Evolutionary conservation across 2,888 invertebrate genomes (phyloP).

Genomic region (Ctena decussata): DNA sequence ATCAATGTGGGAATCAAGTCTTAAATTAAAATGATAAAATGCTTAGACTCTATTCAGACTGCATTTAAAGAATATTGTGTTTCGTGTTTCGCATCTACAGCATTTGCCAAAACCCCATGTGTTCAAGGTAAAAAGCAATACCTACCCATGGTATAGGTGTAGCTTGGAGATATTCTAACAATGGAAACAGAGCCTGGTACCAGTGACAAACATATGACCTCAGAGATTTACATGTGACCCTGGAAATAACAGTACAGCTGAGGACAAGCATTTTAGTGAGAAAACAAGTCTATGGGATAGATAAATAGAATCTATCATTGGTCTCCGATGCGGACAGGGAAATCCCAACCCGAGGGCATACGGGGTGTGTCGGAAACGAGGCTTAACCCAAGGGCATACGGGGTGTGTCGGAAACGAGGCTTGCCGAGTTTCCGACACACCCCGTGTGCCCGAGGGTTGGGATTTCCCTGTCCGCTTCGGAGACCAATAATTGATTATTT

Average conservation of each 20-base stretch:
- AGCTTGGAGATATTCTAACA: constrained; percentile 26
- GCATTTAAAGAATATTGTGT: background rate
- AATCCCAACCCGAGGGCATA: no score
- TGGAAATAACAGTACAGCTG: constrained; percentile 18
- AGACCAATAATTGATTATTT: no score
- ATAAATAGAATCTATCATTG: no score
- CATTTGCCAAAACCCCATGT: background rate
- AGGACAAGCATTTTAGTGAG: background rate
- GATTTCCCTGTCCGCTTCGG: no score
- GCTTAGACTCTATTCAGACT: background rate
- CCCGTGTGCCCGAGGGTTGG: no score
- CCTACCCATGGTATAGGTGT: constrained; percentile 56
- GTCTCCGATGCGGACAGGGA: no score
- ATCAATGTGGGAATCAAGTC: no score
- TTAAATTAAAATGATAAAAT: background rate
- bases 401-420: no score
- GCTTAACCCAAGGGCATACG: no score
- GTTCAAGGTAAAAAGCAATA: background rate
- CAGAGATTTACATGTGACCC: constrained; percentile 53
- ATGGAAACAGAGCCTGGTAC: constrained; percentile 36
- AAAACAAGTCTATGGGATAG: no score
- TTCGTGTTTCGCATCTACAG: background rate
- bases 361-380: no score
- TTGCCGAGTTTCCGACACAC: no score
- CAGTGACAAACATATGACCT: constrained; percentile 45